Evolutionary conservation across 2,797 vertebrate species (phyloP), one percentile per base, ranked within the genome.

Genomic region (Gallinago stenura): DNA sequence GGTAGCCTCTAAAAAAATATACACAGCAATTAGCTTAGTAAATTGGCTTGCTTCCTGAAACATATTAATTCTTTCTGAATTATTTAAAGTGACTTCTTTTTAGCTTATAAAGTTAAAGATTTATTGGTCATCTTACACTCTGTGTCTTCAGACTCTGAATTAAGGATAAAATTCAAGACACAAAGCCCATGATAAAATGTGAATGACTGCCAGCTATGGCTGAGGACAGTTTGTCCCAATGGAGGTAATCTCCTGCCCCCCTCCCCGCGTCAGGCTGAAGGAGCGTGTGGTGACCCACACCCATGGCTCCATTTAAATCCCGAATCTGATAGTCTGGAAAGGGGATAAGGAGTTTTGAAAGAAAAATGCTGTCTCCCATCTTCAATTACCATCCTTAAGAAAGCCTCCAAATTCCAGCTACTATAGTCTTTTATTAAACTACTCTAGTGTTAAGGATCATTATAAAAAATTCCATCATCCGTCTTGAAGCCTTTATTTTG

Each of bases 41-140:
- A 95, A 96, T 93, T 92, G 84, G 53, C 75, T 85, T 82, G 72
- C 79, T 92, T 96, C 78, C 93, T 92, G 72, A 89, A 95, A 95
- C 37, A 39, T 82, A 90, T 57, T 88, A 89, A 85, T 95, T 93
- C 70, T 83, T 85, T 71, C 60, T 30, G 41, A 93, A 91, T 96
- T 92, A 78, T 56, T 86, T 90, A 62, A 76, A 87, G 64, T 21
- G 11, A 41, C 75, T 95, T 65, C 45, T 89, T 96, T 95, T 87
- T 81, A 60, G 81, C 89, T 92, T 88, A 88, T 95, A 84, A 91
- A 96, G 43, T 15, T 80, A 80, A 94, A 94, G 81, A 93, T 95
- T 94, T 94, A 92, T 89, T 92, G 90, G 71, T 61, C 71, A 62
- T 68, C 20, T 83, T 71, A 35, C 21, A 30, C 57, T 80, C 75